Percentiles rank a stretch among this genome's conserved stretches.
phyloP scores from a whole-genome alignment of 2,888 invertebrate genomes.

The Notodonta ziczac region DNA sequence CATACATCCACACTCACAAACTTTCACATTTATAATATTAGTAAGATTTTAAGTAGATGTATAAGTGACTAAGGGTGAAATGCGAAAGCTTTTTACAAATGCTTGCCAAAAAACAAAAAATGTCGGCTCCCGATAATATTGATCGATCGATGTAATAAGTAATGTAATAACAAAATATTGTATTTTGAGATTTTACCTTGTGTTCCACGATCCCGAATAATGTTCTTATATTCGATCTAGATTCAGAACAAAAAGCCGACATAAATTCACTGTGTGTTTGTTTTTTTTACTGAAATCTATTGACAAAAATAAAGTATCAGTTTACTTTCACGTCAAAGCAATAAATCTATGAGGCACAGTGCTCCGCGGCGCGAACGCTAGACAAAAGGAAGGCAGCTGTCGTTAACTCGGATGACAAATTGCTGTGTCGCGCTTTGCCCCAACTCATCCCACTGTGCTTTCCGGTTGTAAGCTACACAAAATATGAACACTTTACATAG shows the following conservation, averaged over 20 bases:
- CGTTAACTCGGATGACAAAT: conserved; percentile 65
- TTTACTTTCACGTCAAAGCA: conserved; percentile 30
- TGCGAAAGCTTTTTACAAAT: no score
- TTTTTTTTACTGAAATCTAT: conserved; percentile 5
- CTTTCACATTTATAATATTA: no score
- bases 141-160: no score
- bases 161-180: no score
- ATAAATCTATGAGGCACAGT: conserved; percentile 38
- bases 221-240: no score
- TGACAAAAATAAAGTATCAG: conserved; percentile 24
- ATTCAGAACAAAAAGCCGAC: neutral
- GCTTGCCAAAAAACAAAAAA: no score
- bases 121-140: no score
- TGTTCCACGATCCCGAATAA: no score
- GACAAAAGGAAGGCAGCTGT: conserved; percentile 63
- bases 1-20: no score
- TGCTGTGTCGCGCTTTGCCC: conserved; percentile 45
- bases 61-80: no score
- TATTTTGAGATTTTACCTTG: no score
- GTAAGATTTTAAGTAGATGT: no score
- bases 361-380: conserved; percentile 34
- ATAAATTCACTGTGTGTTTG: neutral
- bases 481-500: neutral
- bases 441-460: conserved; percentile 18
- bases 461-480: conserved; percentile 9